Base-by-base conservation (phyloP, 2,797 vertebrate genomes). In the Aeoliscus strigatus region DNA sequence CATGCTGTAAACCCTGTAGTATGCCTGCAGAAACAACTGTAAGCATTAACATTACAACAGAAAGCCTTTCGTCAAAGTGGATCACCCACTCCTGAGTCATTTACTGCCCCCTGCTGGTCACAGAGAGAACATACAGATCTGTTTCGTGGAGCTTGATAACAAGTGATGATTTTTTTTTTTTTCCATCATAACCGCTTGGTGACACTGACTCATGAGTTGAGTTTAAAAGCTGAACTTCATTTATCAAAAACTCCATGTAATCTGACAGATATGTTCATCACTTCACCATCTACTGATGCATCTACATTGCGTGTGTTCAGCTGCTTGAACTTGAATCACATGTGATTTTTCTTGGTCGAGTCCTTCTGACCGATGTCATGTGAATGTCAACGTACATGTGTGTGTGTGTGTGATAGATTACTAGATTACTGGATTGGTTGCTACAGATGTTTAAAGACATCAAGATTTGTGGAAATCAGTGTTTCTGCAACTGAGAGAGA, bases 381-480 rank as follows among this genome's bases (percentile, higher is more conserved):
- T 60, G 62, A 32, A 39, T 43, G 14, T 29, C 25, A 5, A 27
- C 18, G 44, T 13, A 29, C 29, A 58, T 49, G 52, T 43, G 40
- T 27, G 44, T 43, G 33, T 27, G 33, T 52, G 37, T 40, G 31
- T 27, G 9, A 23, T 27, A 34, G 64, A 74, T 66, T 47, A 70
- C 26, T 16, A 36, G 36, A 66, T 26, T 35, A 14, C 14, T 27
- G 23, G 9, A 21, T 43, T 57, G 5, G 24, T 32, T 24, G 29
- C 59, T 38, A 17, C 55, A 73, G 38, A 70, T 66, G 75, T 54
- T 61, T 55, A 59, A 60, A 72, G 16, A 31, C 32, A 26, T 34
- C 30, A 38, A 50, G 33, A 57, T 41, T 48, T 32, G 10, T 21
- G 3, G 18, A 21, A 3, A 21, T 21, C 3, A 47, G 37, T 8